These are phyloP conservation scores for Austrofundulus limnaeus DNA, from an alignment of 2,113 vertebrate genomes.

Conservation along the genomic window DNA sequence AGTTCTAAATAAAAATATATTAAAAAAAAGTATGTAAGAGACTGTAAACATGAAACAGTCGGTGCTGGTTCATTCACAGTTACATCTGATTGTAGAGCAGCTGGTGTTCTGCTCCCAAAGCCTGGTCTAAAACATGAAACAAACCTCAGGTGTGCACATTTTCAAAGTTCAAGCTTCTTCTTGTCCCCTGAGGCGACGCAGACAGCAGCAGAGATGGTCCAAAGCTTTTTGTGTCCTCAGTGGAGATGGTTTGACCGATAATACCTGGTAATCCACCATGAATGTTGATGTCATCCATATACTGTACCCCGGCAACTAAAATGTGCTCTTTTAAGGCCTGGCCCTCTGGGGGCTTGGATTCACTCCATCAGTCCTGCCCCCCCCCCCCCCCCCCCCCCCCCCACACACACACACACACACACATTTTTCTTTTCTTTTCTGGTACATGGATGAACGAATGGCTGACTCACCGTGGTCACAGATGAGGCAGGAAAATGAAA, in stretches of 20 bases:
- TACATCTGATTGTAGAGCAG: slow-evolving; percentile 57
- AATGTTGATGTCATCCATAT: slow-evolving; percentile 58
- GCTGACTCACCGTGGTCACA: slow-evolving; percentile 68
- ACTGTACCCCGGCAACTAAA: slow-evolving; percentile 56
- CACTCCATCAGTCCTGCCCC: slow-evolving; percentile 38
- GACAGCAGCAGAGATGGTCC: slow-evolving; percentile 29
- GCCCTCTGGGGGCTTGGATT: slow-evolving; percentile 44
- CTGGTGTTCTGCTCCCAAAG: slow-evolving; percentile 41
- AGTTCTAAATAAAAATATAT: too few relatives aligned
- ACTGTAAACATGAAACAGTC: too few relatives aligned
- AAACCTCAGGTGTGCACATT: slow-evolving; percentile 51
- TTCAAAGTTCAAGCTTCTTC: slow-evolving; percentile 16
- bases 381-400: background rate
- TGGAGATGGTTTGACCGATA: slow-evolving; percentile 46
- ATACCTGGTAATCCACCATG: slow-evolving; percentile 33
- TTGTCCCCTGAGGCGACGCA: slow-evolving; percentile 23
- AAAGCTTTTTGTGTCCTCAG: slow-evolving; percentile 29
- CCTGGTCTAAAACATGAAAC: slow-evolving; percentile 49
- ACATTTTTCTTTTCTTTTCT: background rate
- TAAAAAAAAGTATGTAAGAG: too few relatives aligned
- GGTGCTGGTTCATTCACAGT: slow-evolving; percentile 38
- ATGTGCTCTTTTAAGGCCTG: slow-evolving; percentile 44
- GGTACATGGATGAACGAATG: slow-evolving; percentile 61
- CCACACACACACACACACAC: too few relatives aligned
- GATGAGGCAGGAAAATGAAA: slow-evolving; percentile 63